Percentiles rank a stretch among this genome's conserved stretches.
Conservation (phyloP, 2,113 vertebrate species). For the Corynorhinus townsendii region DNA sequence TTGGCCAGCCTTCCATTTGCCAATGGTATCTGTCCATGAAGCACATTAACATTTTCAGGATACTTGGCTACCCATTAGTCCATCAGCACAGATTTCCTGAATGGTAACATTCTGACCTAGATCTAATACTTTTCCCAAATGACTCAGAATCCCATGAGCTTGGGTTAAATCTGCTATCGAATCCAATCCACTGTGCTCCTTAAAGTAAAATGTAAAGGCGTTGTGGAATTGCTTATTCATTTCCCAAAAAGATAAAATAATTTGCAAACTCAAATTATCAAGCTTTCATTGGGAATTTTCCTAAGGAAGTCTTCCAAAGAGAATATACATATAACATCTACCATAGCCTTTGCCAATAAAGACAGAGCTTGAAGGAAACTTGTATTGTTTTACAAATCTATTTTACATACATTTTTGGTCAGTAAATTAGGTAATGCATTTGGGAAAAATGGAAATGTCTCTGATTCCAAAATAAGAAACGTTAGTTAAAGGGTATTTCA, state of each 20-base stretch:
- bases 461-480: slow-evolving; percentile 34
- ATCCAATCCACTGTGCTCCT: not conserved
- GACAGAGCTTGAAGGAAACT: not conserved
- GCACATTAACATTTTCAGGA: not conserved
- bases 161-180: not conserved
- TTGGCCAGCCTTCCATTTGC: not conserved
- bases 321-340: not conserved
- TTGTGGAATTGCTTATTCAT: not conserved
- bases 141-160: not conserved
- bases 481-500: not conserved
- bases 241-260: slow-evolving; percentile 32
- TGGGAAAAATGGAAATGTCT: slow-evolving; percentile 54
- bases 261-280: not conserved
- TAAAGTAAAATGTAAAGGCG: slow-evolving; percentile 29
- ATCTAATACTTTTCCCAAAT: not conserved
- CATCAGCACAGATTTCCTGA: not conserved
- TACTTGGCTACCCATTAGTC: not conserved
- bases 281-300: slow-evolving; percentile 34
- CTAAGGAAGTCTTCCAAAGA: not conserved
- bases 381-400: slow-evolving; percentile 31
- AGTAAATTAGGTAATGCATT: slow-evolving; percentile 19
- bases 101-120: not conserved
- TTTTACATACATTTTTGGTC: slow-evolving; percentile 33
- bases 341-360: not conserved
- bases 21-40: not conserved